A percentile compares a stretch with the other conserved stretches of the same genome.
Conservation (phyloP, 2,888 invertebrate species). For the Latrodectus hesperus region DNA sequence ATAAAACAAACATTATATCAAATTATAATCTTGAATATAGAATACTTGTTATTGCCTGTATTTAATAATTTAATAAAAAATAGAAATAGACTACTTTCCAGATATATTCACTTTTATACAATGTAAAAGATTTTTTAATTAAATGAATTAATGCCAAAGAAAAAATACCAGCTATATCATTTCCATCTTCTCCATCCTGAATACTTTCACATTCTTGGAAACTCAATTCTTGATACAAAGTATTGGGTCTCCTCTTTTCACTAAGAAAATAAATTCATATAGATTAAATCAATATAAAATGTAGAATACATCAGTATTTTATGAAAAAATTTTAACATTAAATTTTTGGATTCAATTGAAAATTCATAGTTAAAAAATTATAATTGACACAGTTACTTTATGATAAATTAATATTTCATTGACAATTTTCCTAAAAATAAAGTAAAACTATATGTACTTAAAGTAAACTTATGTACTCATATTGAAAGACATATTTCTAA, state of each 20-base stretch:
- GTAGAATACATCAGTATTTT: background rate
- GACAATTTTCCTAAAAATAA: no score
- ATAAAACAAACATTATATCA: background rate
- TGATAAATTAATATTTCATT: no score
- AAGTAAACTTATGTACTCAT: no score
- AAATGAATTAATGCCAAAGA: constrained; percentile 1
- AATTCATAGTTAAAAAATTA: background rate
- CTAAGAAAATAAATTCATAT: constrained; percentile 23
- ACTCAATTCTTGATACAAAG: constrained; percentile 93
- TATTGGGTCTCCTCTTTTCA: constrained; percentile 85
- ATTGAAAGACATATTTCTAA: no score
- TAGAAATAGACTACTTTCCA: no score
- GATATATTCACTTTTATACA: no score
- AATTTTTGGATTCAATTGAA: background rate
- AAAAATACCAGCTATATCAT: constrained; percentile 90
- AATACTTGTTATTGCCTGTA: no score
- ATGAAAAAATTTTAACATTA: background rate
- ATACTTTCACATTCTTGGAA: constrained; percentile 88
- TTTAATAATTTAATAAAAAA: background rate
- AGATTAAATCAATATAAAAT: background rate
- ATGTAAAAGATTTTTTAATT: no score
- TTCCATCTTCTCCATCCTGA: constrained; percentile 84
- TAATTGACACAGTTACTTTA: no score
- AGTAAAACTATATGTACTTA: no score
- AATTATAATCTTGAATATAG: no score